phyloP scores from a whole-genome alignment of 2,797 vertebrate genomes.

The Pachyuromys duprasi region DNA sequence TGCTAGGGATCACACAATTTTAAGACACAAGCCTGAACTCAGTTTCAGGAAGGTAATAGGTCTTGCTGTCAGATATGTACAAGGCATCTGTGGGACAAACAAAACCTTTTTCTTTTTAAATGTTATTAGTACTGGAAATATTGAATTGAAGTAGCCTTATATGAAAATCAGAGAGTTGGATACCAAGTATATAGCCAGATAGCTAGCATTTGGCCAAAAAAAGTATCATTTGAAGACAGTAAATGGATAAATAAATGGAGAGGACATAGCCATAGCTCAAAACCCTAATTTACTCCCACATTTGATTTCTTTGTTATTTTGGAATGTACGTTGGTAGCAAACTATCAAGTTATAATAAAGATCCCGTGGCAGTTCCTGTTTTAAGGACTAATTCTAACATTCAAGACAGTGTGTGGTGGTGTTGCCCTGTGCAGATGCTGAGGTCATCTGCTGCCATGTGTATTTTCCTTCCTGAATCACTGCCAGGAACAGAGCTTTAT shows the following conservation, averaged over 20 bases:
- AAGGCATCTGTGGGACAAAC: no score
- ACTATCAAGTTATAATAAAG: background rate
- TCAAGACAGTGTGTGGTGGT: background rate
- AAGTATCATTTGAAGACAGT: background rate
- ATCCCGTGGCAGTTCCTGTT: background rate
- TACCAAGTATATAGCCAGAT: background rate
- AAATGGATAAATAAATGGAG: background rate
- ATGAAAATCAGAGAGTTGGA: background rate
- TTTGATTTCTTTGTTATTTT: slow-evolving; percentile 15
- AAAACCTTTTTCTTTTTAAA: background rate
- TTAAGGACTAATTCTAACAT: background rate
- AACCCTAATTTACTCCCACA: background rate
- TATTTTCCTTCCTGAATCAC: background rate
- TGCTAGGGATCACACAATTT: background rate
- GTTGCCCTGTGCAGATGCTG: background rate
- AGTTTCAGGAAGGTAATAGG: background rate
- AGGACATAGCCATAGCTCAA: background rate
- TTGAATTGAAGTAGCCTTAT: background rate
- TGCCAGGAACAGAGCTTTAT: no score
- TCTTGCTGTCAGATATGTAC: rapidly evolving
- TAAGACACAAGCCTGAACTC: background rate
- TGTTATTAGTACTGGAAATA: background rate
- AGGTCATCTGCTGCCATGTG: no score
- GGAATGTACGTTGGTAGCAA: background rate
- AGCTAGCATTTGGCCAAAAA: background rate